These are phyloP conservation scores for Geodia barretti DNA, from an alignment of 37 sponge, comb jelly and placozoan species.

Conservation along the genomic window DNA sequence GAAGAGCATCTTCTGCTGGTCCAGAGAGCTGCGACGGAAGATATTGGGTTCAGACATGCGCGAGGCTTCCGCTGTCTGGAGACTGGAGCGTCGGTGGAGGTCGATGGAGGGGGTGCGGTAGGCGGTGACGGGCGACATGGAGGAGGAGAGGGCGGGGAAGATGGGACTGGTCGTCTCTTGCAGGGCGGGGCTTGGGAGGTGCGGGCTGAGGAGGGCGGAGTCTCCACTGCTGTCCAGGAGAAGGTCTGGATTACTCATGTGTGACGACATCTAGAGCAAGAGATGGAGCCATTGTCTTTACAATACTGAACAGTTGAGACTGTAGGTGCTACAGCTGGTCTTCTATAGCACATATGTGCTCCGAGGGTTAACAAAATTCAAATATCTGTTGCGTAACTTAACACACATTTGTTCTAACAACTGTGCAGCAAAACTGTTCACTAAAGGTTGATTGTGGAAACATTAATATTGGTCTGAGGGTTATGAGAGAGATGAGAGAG, in stretches of 20 bases:
- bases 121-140: background rate
- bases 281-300: no score
- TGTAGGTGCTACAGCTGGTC: no score
- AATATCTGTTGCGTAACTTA: no score
- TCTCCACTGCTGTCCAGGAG: background rate
- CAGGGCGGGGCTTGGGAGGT: background rate
- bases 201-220: constrained; percentile 22
- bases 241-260: background rate
- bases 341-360: no score
- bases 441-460: no score
- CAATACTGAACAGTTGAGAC: no score
- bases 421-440: no score
- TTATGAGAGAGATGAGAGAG: background rate
- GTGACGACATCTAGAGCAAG: background rate
- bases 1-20: background rate
- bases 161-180: constrained; percentile 30
- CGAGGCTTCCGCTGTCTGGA: constrained; percentile 19
- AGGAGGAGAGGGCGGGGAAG: constrained; percentile 15
- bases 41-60: constrained; percentile 58
- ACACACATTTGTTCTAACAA: no score
- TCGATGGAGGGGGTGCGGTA: constrained; percentile 38
- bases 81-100: constrained; percentile 42
- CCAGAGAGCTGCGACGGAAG: constrained; percentile 41
- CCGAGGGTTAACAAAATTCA: no score
- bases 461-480: no score